Evolutionary conservation across 2,113 vertebrate species (phyloP).

Genomic region (Eleginops maclovinus): DNA sequence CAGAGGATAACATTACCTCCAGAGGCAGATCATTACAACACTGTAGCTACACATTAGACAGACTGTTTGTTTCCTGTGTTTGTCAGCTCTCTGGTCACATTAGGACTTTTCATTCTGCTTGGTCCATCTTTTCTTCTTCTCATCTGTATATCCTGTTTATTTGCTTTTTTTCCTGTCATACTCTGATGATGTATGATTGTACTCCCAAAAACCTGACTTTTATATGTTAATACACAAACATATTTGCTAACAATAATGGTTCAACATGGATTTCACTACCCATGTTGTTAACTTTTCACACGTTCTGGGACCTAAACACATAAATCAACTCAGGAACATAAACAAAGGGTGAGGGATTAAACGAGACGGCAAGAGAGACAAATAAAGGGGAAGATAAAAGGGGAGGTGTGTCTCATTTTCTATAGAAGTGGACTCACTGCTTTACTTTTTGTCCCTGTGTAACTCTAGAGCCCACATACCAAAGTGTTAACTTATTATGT

Average conservation of each 20-base stretch:
- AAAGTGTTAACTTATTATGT: slow-evolving; percentile 40
- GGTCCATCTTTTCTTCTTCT: slow-evolving; percentile 1
- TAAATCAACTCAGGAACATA: slow-evolving; percentile 25
- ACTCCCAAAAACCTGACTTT: background rate
- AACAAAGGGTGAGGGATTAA: slow-evolving; percentile 60
- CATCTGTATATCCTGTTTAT: background rate
- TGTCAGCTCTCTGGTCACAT: slow-evolving; percentile 7
- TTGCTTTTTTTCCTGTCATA: background rate
- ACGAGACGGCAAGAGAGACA: slow-evolving; percentile 42
- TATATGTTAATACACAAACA: background rate
- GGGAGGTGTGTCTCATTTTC: slow-evolving; percentile 61
- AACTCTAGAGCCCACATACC: slow-evolving; percentile 75
- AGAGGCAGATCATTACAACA: slow-evolving; percentile 17
- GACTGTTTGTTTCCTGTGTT: slow-evolving; percentile 13
- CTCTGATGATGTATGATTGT: too few species aligned
- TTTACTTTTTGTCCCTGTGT: slow-evolving; percentile 58
- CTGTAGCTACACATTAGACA: background rate
- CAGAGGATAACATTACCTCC: slow-evolving; percentile 1
- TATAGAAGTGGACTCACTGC: slow-evolving; percentile 55
- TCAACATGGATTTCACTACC: background rate
- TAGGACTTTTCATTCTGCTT: background rate
- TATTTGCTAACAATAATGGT: slow-evolving; percentile 6
- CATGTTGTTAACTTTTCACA: slow-evolving; percentile 37
- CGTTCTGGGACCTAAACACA: slow-evolving; percentile 18
- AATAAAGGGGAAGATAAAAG: slow-evolving; percentile 63